These are phyloP conservation scores for Eugnorisma glareosa DNA, from an alignment of 2,888 invertebrate genomes.

Conservation along the genomic window DNA sequence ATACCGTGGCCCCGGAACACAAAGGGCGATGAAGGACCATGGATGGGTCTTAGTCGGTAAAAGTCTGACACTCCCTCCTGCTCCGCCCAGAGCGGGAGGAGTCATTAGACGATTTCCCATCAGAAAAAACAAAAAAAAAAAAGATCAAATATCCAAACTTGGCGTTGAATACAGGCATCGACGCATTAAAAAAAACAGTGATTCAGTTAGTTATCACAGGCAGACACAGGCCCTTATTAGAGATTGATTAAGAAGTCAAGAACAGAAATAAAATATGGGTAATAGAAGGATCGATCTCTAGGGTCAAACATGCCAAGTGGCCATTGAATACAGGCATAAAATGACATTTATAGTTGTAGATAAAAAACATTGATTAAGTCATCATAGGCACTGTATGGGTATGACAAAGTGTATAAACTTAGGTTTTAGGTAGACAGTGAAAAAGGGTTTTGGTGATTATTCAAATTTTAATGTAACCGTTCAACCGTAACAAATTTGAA, in stretches of 20 bases:
- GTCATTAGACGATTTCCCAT: too few relatives aligned
- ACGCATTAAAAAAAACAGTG: too few relatives aligned
- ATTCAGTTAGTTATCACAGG: too few relatives aligned
- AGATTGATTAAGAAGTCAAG: not conserved
- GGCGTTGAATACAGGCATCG: too few relatives aligned
- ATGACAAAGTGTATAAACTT: not conserved
- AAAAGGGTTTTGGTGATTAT: not conserved
- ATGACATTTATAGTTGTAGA: too few relatives aligned
- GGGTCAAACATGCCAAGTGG: not conserved
- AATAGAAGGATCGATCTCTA: not conserved
- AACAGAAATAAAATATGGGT: not conserved
- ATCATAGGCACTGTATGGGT: not conserved
- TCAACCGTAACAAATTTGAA: not conserved
- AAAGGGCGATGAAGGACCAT: too few relatives aligned
- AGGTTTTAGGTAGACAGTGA: not conserved
- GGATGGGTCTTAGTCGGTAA: too few relatives aligned
- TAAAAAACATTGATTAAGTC: not conserved
- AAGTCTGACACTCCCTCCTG: too few relatives aligned
- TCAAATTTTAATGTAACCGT: slow-evolving; percentile 12
- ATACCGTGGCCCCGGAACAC: too few relatives aligned
- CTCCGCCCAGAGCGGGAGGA: too few relatives aligned
- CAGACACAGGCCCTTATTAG: not conserved
- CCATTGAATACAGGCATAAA: not conserved
- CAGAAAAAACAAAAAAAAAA: too few relatives aligned
- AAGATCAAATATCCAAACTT: too few relatives aligned